These are phyloP conservation scores for Nibea coibor DNA, from an alignment of 2,113 vertebrate species.

Conservation along the genomic window DNA sequence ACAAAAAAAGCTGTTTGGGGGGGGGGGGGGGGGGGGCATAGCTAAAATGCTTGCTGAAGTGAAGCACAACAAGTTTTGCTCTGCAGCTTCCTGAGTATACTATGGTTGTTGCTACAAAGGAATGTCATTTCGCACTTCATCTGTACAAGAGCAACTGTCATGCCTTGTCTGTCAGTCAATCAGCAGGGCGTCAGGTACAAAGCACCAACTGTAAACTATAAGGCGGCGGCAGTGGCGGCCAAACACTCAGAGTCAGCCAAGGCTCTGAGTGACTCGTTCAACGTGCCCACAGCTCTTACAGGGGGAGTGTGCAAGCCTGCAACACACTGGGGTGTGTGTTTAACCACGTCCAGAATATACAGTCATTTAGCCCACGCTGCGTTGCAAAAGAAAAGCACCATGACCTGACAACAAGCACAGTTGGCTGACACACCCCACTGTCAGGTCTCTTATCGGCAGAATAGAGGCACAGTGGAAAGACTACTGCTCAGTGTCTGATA, in stretches of 20 bases:
- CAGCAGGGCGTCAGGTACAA: neutral
- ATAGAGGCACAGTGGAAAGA: conserved; percentile 70
- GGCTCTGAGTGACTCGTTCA: neutral
- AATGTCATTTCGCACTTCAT: conserved; percentile 67
- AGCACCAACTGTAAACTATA: neutral
- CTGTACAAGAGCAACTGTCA: conserved; percentile 46
- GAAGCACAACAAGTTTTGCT: conserved; percentile 43
- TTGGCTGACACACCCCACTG: conserved; percentile 68
- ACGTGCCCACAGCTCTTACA: neutral
- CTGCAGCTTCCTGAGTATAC: conserved; percentile 49
- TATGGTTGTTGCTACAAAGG: conserved; percentile 49
- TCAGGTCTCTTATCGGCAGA: conserved; percentile 75
- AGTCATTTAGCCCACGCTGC: neutral
- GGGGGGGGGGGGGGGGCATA: conserved; percentile 30
- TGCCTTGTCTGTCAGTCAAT: conserved; percentile 28
- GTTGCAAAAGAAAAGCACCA: conserved; percentile 29
- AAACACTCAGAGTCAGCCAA: neutral
- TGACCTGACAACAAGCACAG: conserved; percentile 35
- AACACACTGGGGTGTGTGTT: neutral
- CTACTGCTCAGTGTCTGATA: conserved; percentile 78
- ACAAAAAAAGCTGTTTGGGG: neutral
- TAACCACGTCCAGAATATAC: neutral
- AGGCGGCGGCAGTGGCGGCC: neutral
- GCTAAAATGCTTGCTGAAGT: conserved; percentile 60
- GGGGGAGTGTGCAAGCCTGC: neutral